These are phyloP conservation scores for Malurus alboscapulatus DNA, from an alignment of 2,113 vertebrate species.

Conservation along the genomic window DNA sequence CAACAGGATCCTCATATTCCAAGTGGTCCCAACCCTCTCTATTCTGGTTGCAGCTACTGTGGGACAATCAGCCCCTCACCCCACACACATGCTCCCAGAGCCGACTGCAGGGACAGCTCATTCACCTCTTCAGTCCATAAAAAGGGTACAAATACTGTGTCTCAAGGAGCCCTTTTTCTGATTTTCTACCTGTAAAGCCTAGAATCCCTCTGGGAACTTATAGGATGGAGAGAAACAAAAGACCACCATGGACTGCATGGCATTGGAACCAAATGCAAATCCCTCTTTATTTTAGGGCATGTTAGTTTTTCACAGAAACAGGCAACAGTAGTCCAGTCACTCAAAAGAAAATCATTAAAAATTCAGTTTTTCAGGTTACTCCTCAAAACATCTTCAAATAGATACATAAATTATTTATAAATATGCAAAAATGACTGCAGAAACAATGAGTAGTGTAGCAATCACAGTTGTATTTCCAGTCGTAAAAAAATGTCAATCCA, in stretches of 20 bases:
- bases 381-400: neutral
- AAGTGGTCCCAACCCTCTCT: neutral
- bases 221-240: neutral
- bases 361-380: neutral
- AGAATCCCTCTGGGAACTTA: neutral
- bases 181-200: neutral
- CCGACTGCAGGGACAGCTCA: neutral
- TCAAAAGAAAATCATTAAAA: neutral
- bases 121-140: neutral
- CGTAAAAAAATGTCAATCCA: neutral
- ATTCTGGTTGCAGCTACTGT: neutral
- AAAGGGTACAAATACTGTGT: neutral
- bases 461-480: neutral
- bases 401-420: conserved; percentile 7
- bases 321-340: neutral
- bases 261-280: neutral
- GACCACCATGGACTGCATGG: neutral
- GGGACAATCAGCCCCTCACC: neutral
- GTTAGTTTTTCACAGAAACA: neutral
- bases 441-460: neutral
- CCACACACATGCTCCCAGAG: fast-evolving
- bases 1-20: neutral
- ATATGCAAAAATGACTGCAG: neutral
- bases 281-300: conserved; percentile 44
- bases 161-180: neutral